Percentiles rank a stretch among this genome's conserved stretches.
Conservation (phyloP, 2,113 vertebrate genomes). For the Notechis scutatus region DNA sequence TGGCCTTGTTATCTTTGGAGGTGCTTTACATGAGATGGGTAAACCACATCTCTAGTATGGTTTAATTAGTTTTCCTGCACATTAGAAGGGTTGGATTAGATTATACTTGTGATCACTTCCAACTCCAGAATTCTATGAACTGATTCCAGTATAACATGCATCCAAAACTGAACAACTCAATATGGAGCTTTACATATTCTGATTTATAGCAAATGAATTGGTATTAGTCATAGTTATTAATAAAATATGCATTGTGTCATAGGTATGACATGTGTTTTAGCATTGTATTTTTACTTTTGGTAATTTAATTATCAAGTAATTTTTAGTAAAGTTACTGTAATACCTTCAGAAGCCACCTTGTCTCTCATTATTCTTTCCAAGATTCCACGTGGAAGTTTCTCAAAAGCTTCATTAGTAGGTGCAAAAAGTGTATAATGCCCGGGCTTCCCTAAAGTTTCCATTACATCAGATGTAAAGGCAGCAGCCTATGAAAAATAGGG, state of each 20-base stretch:
- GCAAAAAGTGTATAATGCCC: conserved; percentile 94
- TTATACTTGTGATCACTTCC: background rate
- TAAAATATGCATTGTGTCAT: background rate
- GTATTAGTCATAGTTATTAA: background rate
- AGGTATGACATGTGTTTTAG: background rate
- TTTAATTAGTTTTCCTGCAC: background rate
- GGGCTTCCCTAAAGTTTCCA: conserved; percentile 80
- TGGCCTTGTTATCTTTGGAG: background rate
- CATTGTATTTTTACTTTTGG: background rate
- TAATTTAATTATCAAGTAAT: background rate
- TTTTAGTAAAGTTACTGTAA: background rate
- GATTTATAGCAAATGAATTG: background rate
- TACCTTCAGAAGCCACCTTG: conserved; percentile 86
- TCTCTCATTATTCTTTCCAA: conserved; percentile 86
- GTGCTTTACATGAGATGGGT: background rate
- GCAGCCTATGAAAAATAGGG: conserved; percentile 72
- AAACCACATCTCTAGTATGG: background rate
- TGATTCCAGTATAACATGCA: background rate
- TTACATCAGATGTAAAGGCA: conserved; percentile 72
- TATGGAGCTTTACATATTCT: background rate
- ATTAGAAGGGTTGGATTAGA: background rate
- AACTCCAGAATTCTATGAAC: background rate
- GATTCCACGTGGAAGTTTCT: conserved; percentile 77
- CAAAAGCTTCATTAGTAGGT: conserved; percentile 92
- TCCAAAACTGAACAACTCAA: background rate